These are phyloP conservation scores for Aradophagus sp. DNA, from an alignment of 1,140 invertebrate species.

Conservation along the genomic window DNA sequence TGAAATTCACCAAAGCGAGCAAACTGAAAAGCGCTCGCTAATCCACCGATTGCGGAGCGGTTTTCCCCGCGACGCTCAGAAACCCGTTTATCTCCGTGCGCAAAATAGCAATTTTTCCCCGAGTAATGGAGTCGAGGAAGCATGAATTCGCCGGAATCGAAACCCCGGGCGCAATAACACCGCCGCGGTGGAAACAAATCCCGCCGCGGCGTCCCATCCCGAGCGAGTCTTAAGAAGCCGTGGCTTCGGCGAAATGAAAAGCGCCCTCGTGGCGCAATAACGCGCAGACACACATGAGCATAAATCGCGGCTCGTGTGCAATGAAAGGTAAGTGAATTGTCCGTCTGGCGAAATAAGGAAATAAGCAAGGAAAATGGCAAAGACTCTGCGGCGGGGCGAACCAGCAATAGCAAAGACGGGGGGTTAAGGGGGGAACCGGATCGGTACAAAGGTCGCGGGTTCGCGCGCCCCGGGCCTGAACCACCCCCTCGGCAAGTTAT, in stretches of 20 bases:
- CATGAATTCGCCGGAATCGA: slow-evolving; percentile 39
- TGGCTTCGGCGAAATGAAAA: slow-evolving; percentile 38
- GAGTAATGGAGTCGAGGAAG: slow-evolving; percentile 40
- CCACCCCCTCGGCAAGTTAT: slow-evolving; percentile 64
- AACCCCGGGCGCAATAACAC: slow-evolving; percentile 29
- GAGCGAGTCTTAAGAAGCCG: slow-evolving; percentile 19
- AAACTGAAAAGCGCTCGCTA: slow-evolving; percentile 2
- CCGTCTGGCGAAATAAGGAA: slow-evolving; percentile 46
- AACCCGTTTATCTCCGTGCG: slow-evolving; percentile 31
- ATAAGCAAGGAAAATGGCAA: slow-evolving; percentile 27
- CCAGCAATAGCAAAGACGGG: slow-evolving; percentile 23
- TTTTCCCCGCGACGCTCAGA: slow-evolving; percentile 9
- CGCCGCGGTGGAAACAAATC: slow-evolving; percentile 41
- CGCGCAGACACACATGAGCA: slow-evolving; percentile 46
- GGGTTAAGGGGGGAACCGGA: too few relatives aligned
- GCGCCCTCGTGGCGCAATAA: slow-evolving; percentile 48
- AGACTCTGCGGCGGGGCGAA: slow-evolving; percentile 7
- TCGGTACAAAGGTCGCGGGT: slow-evolving; percentile 19
- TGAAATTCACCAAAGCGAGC: too few relatives aligned
- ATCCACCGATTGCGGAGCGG: slow-evolving; percentile 10
- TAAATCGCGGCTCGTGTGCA: slow-evolving; percentile 49
- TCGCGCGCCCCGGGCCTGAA: slow-evolving; percentile 21
- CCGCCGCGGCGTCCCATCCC: slow-evolving; percentile 16
- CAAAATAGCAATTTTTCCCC: slow-evolving; percentile 15
- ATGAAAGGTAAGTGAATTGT: slow-evolving; percentile 58